These are phyloP conservation scores for Staurois parvus DNA, from an alignment of 2,797 vertebrate genomes.

Conservation along the genomic window DNA sequence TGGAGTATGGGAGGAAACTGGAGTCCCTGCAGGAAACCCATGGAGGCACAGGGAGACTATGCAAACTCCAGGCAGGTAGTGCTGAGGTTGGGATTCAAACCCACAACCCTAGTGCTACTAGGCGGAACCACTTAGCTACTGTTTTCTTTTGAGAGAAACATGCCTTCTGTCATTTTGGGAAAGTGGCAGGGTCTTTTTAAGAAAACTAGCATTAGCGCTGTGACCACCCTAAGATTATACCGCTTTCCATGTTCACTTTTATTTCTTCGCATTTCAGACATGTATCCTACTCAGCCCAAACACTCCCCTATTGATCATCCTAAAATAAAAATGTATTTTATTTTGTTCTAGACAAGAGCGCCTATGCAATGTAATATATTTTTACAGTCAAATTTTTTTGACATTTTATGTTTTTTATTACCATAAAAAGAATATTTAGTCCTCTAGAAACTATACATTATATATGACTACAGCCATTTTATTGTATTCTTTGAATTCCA, in stretches of 20 bases:
- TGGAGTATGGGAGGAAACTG: too few relatives aligned
- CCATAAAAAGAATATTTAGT: constrained; percentile 1
- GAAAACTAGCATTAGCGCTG: too few relatives aligned
- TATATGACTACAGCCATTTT: background rate
- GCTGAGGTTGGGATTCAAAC: too few relatives aligned
- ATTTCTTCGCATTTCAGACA: background rate
- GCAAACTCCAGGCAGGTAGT: too few relatives aligned
- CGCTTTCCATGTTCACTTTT: background rate
- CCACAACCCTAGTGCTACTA: too few relatives aligned
- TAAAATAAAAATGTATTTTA: background rate
- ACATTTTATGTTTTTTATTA: background rate
- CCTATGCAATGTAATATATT: background rate
- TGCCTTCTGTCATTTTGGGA: too few relatives aligned
- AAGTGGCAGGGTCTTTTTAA: too few relatives aligned
- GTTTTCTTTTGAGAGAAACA: too few relatives aligned
- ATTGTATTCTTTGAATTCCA: constrained; percentile 8
- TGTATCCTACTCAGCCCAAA: background rate
- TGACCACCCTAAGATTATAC: too few relatives aligned
- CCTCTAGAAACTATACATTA: background rate
- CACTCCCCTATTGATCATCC: background rate
- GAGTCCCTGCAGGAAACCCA: too few relatives aligned
- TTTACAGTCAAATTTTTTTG: background rate
- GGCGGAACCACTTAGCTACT: too few relatives aligned
- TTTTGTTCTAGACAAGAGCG: background rate
- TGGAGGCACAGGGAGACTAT: too few relatives aligned